Conservation (phyloP, 2,113 vertebrate species). For the Mastomys natalensis region DNA sequence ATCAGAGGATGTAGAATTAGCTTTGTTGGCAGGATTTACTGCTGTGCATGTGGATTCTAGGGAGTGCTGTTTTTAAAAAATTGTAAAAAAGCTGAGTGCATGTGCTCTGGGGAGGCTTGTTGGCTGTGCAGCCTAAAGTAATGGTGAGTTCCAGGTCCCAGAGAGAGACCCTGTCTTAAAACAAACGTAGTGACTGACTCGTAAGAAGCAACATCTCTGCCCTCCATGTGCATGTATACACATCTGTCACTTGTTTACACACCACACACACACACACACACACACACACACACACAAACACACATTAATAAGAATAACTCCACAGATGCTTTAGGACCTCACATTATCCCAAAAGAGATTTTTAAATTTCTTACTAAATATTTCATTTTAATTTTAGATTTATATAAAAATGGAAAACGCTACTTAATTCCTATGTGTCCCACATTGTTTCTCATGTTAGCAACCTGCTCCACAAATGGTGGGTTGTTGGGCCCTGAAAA, state of each 20-base stretch:
- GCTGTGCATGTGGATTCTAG: not conserved
- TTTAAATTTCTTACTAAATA: not conserved
- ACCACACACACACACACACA: not conserved
- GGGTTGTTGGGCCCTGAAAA: no score
- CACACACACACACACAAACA: not conserved
- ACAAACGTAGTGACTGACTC: not conserved
- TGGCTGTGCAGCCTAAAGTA: not conserved
- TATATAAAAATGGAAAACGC: not conserved
- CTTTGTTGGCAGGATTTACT: not conserved
- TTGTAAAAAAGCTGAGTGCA: not conserved
- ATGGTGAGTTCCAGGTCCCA: not conserved
- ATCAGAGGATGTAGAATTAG: not conserved
- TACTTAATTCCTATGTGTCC: not conserved
- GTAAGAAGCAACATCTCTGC: not conserved
- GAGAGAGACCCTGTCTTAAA: not conserved
- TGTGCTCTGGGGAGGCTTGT: no score
- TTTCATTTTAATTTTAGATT: not conserved
- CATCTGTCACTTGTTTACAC: not conserved
- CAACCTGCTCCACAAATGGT: rapidly evolving
- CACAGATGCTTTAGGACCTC: not conserved
- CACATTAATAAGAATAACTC: not conserved
- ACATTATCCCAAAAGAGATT: not conserved
- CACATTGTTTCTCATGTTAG: rapidly evolving
- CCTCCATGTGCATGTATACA: not conserved
- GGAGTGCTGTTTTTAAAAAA: not conserved